A percentile compares a stretch with the other conserved stretches of the same genome.
phyloP scores from a whole-genome alignment of 2,888 invertebrate genomes.

The Amphipyra tragopoginis region DNA sequence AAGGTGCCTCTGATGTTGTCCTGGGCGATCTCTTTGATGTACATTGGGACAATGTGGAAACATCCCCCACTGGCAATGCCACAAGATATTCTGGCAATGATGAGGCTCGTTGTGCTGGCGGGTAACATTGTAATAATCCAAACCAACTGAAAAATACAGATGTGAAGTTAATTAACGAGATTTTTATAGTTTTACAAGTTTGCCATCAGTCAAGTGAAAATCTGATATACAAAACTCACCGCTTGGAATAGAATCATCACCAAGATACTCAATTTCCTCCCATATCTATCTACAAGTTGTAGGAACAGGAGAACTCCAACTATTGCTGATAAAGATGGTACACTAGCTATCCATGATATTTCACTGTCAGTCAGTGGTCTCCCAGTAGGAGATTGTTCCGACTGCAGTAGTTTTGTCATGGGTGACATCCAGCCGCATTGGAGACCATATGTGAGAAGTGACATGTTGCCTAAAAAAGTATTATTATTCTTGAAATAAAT shows the following conservation, averaged over 20 bases:
- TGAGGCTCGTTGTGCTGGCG: slow-evolving; percentile 56
- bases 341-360: slow-evolving; percentile 83
- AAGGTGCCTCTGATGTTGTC: slow-evolving; percentile 71
- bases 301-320: slow-evolving; percentile 78
- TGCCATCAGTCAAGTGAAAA: background rate
- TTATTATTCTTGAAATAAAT: background rate
- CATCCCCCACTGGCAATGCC: slow-evolving; percentile 71
- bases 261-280: slow-evolving; percentile 80
- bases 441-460: slow-evolving; percentile 79
- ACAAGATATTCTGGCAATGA: slow-evolving; percentile 66
- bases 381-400: slow-evolving; percentile 72
- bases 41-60: slow-evolving; percentile 72
- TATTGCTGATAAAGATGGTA: slow-evolving; percentile 78
- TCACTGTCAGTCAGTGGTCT: slow-evolving; percentile 72
- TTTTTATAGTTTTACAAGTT: background rate
- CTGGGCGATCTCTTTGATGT: slow-evolving; percentile 75
- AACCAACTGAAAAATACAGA: slow-evolving; percentile 57
- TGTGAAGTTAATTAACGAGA: background rate
- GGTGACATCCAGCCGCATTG: slow-evolving; percentile 85
- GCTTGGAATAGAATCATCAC: slow-evolving; percentile 81
- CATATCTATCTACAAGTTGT: slow-evolving; percentile 75
- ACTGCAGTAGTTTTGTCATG: slow-evolving; percentile 74
- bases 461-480: slow-evolving; percentile 75
- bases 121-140: slow-evolving; percentile 67
- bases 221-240: slow-evolving; percentile 65